phyloP scores from a whole-genome alignment of 1,140 invertebrate species.

The Bursaphelenchus mucronatus region DNA sequence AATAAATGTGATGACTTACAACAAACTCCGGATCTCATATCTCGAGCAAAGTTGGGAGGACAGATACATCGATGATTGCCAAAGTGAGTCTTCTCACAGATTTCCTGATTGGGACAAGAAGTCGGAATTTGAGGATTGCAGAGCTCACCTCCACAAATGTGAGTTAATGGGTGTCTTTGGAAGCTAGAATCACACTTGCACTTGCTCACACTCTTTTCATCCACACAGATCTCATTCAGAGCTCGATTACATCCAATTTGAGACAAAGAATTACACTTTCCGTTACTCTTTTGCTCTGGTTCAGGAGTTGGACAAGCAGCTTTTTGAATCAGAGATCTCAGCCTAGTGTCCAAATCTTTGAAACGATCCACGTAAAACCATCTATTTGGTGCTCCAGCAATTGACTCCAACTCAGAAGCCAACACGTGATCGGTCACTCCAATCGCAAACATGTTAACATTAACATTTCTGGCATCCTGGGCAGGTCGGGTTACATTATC shows the following conservation, averaged over 20 bases:
- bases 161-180: slow-evolving; percentile 54
- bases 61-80: slow-evolving; percentile 56
- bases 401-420: slow-evolving; percentile 56
- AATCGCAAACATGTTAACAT: slow-evolving; percentile 60
- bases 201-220: slow-evolving; percentile 32
- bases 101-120: slow-evolving; percentile 57
- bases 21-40: slow-evolving; percentile 51
- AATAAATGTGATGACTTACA: slow-evolving; percentile 16
- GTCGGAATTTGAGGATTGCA: slow-evolving; percentile 59
- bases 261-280: slow-evolving; percentile 49
- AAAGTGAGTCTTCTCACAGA: slow-evolving; percentile 45
- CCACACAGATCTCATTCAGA: slow-evolving; percentile 55
- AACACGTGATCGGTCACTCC: slow-evolving; percentile 60
- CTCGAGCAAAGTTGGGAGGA: slow-evolving; percentile 47
- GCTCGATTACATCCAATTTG: slow-evolving; percentile 59
- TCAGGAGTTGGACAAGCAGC: slow-evolving; percentile 52
- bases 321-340: slow-evolving; percentile 58
- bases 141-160: slow-evolving; percentile 55
- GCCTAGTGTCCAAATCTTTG: slow-evolving; percentile 59
- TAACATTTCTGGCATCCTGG: slow-evolving; percentile 44
- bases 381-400: slow-evolving; percentile 58
- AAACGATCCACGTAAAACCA: slow-evolving; percentile 61
- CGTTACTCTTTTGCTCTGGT: slow-evolving; percentile 21
- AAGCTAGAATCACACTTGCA: slow-evolving; percentile 55
- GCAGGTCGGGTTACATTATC: slow-evolving; percentile 60